phyloP scores from a whole-genome alignment of 2,113 vertebrate genomes.

The human region DNA sequence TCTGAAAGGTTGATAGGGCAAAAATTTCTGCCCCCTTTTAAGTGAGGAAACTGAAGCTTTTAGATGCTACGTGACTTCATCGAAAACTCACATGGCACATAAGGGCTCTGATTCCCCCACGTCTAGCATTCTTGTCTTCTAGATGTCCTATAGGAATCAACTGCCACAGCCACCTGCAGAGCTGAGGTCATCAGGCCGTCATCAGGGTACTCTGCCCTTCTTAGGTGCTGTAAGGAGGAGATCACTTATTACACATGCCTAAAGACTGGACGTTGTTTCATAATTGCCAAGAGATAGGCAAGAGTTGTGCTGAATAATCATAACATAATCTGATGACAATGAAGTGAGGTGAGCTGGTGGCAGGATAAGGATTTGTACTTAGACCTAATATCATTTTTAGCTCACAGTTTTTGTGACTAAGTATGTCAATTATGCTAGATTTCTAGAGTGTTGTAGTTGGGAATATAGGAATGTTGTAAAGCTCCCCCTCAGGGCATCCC shows the following conservation, averaged over 20 bases:
- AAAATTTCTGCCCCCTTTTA: background rate
- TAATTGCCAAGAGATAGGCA: background rate
- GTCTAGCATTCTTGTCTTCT: background rate
- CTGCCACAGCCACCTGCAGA: background rate
- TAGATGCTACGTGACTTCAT: background rate
- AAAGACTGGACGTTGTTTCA: background rate
- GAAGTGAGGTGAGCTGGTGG: background rate
- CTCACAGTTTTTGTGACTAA: slow-evolving; percentile 36
- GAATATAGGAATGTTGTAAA: background rate
- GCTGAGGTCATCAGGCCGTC: background rate
- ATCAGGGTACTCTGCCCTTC: background rate
- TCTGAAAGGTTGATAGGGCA: background rate
- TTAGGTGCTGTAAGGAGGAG: background rate
- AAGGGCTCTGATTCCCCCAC: background rate
- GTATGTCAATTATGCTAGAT: background rate
- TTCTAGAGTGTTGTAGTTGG: background rate
- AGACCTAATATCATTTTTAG: background rate
- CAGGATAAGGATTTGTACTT: background rate
- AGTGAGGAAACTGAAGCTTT: background rate
- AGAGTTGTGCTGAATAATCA: background rate
- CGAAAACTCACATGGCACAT: background rate
- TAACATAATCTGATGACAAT: background rate
- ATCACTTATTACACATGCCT: background rate
- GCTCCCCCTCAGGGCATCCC: background rate
- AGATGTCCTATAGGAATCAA: background rate